Percentiles rank a stretch among this genome's conserved stretches.
These are phyloP conservation scores for Pagrus major DNA, from an alignment of 2,113 vertebrate genomes.

Conservation along the genomic window DNA sequence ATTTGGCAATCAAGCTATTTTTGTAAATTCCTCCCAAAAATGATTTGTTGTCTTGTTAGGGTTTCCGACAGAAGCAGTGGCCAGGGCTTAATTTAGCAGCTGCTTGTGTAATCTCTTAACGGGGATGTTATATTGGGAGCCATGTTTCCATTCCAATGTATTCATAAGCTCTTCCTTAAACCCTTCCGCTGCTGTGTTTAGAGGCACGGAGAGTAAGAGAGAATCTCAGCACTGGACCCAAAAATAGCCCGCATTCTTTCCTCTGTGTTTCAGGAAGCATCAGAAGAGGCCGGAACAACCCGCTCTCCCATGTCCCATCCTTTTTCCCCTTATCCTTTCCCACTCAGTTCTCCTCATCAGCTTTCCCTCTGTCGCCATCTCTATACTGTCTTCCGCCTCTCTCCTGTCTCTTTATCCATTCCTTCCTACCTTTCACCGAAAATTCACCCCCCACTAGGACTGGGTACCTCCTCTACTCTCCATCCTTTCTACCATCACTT, in stretches of 20 bases:
- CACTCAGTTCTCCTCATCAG: slow-evolving; percentile 6
- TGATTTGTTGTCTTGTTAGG: slow-evolving; percentile 41
- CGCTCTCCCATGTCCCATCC: slow-evolving; percentile 50
- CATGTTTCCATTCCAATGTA: slow-evolving; percentile 67
- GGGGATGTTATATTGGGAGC: slow-evolving; percentile 45
- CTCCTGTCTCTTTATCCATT: not conserved
- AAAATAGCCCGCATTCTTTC: slow-evolving; percentile 85
- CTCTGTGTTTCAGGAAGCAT: slow-evolving; percentile 82
- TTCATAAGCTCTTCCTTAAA: slow-evolving; percentile 78
- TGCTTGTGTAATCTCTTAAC: slow-evolving; percentile 54
- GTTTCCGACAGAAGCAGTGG: slow-evolving; percentile 31
- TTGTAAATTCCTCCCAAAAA: slow-evolving; percentile 36
- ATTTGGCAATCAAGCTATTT: slow-evolving; percentile 18
- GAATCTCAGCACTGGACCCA: slow-evolving; percentile 75
- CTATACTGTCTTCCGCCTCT: not conserved
- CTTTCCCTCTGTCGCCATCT: slow-evolving; percentile 1
- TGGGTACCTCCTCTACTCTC: not conserved
- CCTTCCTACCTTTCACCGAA: slow-evolving; percentile 30
- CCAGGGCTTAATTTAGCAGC: slow-evolving; percentile 62
- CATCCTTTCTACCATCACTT: slow-evolving; percentile 4
- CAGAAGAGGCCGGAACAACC: slow-evolving; percentile 72
- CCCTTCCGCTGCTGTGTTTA: slow-evolving; percentile 75
- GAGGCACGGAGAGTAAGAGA: slow-evolving; percentile 65
- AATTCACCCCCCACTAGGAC: slow-evolving; percentile 44
- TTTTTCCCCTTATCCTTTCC: slow-evolving; percentile 7